phyloP scores from a whole-genome alignment of 2,888 invertebrate species.

The Cetonia aurata region DNA sequence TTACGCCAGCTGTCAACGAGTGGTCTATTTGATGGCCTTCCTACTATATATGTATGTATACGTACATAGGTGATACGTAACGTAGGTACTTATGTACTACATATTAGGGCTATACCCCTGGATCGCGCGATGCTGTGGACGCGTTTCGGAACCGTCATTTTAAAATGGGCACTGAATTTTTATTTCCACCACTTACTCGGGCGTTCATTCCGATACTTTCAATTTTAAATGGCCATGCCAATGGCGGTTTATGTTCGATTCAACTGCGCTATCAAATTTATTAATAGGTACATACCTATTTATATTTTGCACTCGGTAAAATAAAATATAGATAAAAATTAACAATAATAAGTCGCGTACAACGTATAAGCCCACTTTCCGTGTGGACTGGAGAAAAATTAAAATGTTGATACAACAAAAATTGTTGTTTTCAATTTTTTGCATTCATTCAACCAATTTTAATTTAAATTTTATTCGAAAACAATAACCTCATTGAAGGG shows the following conservation, averaged over 20 bases:
- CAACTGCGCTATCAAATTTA: constrained; percentile 30
- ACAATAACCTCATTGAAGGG: too few species aligned
- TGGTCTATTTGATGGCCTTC: constrained; percentile 49
- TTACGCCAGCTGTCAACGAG: constrained; percentile 53
- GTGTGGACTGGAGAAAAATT: too few species aligned
- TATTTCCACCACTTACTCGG: constrained; percentile 30
- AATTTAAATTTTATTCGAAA: too few species aligned
- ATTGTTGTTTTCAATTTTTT: too few species aligned
- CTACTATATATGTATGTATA: constrained; percentile 47
- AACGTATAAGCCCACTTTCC: too few species aligned
- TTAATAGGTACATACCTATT: background rate
- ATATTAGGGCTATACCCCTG: too few species aligned
- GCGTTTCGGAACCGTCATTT: constrained; percentile 41
- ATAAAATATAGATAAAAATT: too few species aligned
- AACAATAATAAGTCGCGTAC: too few species aligned
- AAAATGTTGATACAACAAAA: too few species aligned
- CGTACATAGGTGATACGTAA: constrained; percentile 39
- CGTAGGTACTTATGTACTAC: too few species aligned
- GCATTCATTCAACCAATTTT: too few species aligned
- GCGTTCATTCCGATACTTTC: constrained; percentile 29
- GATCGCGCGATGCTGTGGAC: constrained; percentile 42
- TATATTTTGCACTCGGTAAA: too few species aligned
- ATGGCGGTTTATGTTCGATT: constrained; percentile 16
- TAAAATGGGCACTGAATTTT: constrained; percentile 42
- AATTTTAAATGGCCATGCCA: constrained; percentile 32